Percentiles rank a stretch among this genome's conserved stretches.
Conservation (phyloP, 2,113 vertebrate genomes). For the Sinocyclocheilus anophthalmus region DNA sequence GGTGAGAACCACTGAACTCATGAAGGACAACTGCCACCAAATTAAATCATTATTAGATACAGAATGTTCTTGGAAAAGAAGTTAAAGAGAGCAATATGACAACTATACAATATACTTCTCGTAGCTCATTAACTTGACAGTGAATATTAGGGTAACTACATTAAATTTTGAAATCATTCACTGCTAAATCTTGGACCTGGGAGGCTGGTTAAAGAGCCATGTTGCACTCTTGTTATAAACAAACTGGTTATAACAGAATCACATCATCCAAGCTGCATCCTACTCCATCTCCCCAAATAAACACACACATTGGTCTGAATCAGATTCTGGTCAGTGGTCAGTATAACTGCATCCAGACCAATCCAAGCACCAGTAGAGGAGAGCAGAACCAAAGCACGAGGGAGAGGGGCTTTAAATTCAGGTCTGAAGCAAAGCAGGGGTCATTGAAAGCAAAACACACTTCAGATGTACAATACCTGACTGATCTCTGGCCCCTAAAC, state of each 20-base stretch:
- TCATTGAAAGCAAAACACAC: slow-evolving; percentile 66
- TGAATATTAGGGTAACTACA: background rate
- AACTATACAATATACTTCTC: background rate
- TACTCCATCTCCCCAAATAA: slow-evolving; percentile 54
- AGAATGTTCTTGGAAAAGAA: background rate
- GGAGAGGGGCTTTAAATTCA: slow-evolving; percentile 43
- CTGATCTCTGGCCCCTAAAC: slow-evolving; percentile 88
- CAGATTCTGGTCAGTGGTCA: slow-evolving; percentile 26
- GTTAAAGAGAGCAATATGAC: background rate
- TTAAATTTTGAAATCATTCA: background rate
- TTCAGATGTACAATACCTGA: slow-evolving; percentile 85
- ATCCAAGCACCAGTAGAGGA: slow-evolving; percentile 67
- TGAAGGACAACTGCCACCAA: background rate
- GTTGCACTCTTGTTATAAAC: background rate
- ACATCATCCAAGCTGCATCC: slow-evolving; percentile 27
- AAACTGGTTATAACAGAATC: background rate
- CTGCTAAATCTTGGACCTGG: background rate
- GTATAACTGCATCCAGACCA: slow-evolving; percentile 69
- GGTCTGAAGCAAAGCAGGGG: slow-evolving; percentile 49
- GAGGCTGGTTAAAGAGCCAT: background rate
- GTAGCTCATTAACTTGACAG: background rate
- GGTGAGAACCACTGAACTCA: slow-evolving; percentile 5
- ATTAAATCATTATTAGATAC: background rate
- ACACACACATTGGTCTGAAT: slow-evolving; percentile 58
- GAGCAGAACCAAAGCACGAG: slow-evolving; percentile 31